phyloP scores from a whole-genome alignment of 1,140 invertebrate genomes.

The Drosophila persimilis region DNA sequence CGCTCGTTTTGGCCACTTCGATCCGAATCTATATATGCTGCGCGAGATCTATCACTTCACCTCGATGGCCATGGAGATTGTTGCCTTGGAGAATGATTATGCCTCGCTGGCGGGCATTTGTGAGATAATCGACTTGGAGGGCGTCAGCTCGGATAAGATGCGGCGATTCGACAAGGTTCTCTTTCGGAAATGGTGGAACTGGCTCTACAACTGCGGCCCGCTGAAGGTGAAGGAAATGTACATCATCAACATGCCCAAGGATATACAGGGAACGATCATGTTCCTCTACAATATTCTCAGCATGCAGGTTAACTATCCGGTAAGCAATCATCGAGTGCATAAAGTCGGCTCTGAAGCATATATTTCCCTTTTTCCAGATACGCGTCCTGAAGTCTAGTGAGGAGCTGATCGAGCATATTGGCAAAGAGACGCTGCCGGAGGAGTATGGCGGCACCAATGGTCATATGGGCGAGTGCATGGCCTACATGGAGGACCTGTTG shows the following conservation, averaged over 20 bases:
- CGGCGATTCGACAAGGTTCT: slow-evolving; percentile 83
- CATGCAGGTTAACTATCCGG: slow-evolving; percentile 67
- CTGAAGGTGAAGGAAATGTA: slow-evolving; percentile 84
- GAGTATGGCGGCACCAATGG: slow-evolving; percentile 85
- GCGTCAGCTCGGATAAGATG: slow-evolving; percentile 83
- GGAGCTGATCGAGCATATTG: slow-evolving; percentile 83
- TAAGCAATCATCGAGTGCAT: slow-evolving; percentile 13
- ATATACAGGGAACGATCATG: slow-evolving; percentile 70
- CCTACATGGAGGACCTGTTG: slow-evolving; percentile 85
- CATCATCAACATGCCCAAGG: slow-evolving; percentile 84
- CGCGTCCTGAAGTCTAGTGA: slow-evolving; percentile 76
- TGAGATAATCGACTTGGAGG: slow-evolving; percentile 83
- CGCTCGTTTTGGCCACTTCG: slow-evolving; percentile 83
- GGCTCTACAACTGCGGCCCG: slow-evolving; percentile 84
- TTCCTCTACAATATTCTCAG: slow-evolving; percentile 69
- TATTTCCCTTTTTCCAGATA: slow-evolving; percentile 35
- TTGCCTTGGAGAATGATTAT: slow-evolving; percentile 83
- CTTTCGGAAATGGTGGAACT: slow-evolving; percentile 83
- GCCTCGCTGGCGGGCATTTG: slow-evolving; percentile 81
- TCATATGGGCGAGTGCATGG: slow-evolving; percentile 83
- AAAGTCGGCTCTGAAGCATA: accelerated
- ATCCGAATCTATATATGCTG: slow-evolving; percentile 83
- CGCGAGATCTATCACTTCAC: slow-evolving; percentile 81
- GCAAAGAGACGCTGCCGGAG: slow-evolving; percentile 84
- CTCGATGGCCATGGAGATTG: slow-evolving; percentile 83